phyloP scores from a whole-genome alignment of 2,797 vertebrate genomes.

The Delichon dasypus region DNA sequence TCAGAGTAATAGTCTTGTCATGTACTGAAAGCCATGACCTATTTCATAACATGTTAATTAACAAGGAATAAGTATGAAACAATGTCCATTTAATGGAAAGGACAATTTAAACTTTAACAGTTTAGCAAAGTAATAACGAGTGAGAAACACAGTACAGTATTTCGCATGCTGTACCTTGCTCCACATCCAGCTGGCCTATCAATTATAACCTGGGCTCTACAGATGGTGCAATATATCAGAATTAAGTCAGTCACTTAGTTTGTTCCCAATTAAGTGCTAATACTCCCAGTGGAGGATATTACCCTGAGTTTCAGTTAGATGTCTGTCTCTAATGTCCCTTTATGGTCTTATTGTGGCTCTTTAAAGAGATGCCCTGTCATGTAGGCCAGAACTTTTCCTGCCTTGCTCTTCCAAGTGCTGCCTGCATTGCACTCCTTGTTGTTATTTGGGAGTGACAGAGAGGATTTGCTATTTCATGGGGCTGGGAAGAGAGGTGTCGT shows the following conservation, averaged over 20 bases:
- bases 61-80: not conserved
- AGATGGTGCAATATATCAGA: constrained; percentile 64
- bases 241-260: constrained; percentile 61
- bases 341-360: not conserved
- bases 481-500: not conserved
- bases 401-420: not conserved
- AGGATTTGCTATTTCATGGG: not conserved
- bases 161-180: not conserved
- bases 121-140: not conserved
- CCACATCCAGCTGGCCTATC: constrained; percentile 53
- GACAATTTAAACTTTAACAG: constrained; percentile 16
- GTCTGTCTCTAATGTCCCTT: not conserved
- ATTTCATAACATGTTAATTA: not conserved
- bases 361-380: not conserved
- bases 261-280: constrained; percentile 55
- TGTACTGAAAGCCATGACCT: not conserved
- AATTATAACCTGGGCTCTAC: constrained; percentile 44
- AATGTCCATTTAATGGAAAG: not conserved
- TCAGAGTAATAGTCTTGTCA: not conserved
- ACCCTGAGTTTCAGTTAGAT: constrained; percentile 17
- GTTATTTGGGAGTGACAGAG: not conserved
- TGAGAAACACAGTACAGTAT: not conserved
- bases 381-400: not conserved
- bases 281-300: constrained; percentile 40
- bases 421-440: not conserved